Evolutionary conservation across 2,888 invertebrate species (phyloP).

Genomic region (Parthenolecanium corni): DNA sequence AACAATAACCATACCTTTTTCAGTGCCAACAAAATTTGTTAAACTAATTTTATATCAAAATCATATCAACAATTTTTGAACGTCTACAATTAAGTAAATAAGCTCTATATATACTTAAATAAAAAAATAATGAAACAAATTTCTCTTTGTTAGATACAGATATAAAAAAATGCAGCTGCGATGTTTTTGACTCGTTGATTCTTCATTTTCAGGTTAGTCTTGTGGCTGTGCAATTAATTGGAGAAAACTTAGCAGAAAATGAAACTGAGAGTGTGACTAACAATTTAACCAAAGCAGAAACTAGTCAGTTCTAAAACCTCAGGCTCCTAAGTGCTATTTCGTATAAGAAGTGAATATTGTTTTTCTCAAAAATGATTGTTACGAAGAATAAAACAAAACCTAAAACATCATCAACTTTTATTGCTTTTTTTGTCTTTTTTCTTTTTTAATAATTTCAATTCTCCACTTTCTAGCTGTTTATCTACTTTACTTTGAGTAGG

Average conservation of each 20-base stretch:
- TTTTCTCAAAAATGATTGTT: no score
- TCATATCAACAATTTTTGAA: slow-evolving; percentile 71
- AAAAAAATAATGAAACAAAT: background rate
- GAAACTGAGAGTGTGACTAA: background rate
- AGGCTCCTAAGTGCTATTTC: no score
- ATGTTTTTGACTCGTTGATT: background rate
- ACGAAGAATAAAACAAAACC: no score
- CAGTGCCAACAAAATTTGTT: slow-evolving; percentile 57
- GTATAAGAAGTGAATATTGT: no score
- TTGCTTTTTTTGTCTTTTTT: background rate
- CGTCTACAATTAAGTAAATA: slow-evolving; percentile 61
- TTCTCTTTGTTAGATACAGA: slow-evolving; percentile 1
- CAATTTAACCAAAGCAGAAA: background rate
- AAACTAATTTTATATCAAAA: slow-evolving; percentile 76
- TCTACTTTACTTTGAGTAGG: slow-evolving; percentile 78
- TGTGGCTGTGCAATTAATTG: slow-evolving; percentile 81
- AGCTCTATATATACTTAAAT: background rate
- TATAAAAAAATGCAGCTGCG: no score
- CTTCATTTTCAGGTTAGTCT: slow-evolving; percentile 82
- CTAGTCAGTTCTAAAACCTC: slow-evolving; percentile 56
- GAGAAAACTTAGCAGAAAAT: slow-evolving; percentile 44
- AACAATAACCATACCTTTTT: slow-evolving; percentile 68
- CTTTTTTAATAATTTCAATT: slow-evolving; percentile 43
- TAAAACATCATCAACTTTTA: no score
- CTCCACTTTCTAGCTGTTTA: slow-evolving; percentile 83